These are phyloP conservation scores for Hippocampus comes DNA, from an alignment of 2,113 vertebrate genomes.

Conservation along the genomic window DNA sequence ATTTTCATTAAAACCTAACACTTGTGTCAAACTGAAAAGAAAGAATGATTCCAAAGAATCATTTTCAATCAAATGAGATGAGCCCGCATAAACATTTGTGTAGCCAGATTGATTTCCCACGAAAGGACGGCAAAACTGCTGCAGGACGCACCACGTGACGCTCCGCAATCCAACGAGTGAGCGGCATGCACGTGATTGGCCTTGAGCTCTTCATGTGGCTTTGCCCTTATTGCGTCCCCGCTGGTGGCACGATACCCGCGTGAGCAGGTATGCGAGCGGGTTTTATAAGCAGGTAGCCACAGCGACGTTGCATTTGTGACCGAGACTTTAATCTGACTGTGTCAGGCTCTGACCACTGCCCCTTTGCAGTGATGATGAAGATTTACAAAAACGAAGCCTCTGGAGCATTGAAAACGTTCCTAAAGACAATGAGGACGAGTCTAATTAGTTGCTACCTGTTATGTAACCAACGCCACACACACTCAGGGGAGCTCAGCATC, in stretches of 20 bases:
- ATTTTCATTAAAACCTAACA: slow-evolving; percentile 28
- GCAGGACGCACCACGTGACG: slow-evolving; percentile 48
- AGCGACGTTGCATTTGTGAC: slow-evolving; percentile 40
- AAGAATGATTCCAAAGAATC: slow-evolving; percentile 9
- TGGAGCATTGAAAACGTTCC: slow-evolving; percentile 1
- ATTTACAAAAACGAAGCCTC: slow-evolving; percentile 6
- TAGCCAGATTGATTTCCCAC: slow-evolving; percentile 39
- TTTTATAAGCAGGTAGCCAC: slow-evolving; percentile 17
- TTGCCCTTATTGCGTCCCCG: slow-evolving; percentile 38
- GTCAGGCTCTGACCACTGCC: slow-evolving; percentile 10
- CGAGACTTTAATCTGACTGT: slow-evolving; percentile 47
- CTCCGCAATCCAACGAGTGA: slow-evolving; percentile 24
- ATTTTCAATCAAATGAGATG: slow-evolving; percentile 3
- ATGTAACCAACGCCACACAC: slow-evolving; percentile 13
- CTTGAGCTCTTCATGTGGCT: slow-evolving; percentile 26
- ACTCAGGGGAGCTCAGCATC: slow-evolving; percentile 10
- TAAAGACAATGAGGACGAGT: slow-evolving; percentile 10
- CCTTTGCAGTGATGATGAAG: not conserved
- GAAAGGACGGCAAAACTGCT: slow-evolving; percentile 36
- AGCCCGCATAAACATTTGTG: slow-evolving; percentile 6
- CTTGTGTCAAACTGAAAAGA: slow-evolving; percentile 3
- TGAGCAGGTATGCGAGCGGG: slow-evolving; percentile 17
- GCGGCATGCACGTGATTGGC: slow-evolving; percentile 32
- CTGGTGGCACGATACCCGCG: slow-evolving; percentile 13
- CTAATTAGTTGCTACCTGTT: slow-evolving; percentile 27